A percentile compares a stretch with the other conserved stretches of the same genome.
These are phyloP conservation scores for Pseudomyrmex dendroicus DNA, from an alignment of 1,140 invertebrate genomes.

Conservation along the genomic window DNA sequence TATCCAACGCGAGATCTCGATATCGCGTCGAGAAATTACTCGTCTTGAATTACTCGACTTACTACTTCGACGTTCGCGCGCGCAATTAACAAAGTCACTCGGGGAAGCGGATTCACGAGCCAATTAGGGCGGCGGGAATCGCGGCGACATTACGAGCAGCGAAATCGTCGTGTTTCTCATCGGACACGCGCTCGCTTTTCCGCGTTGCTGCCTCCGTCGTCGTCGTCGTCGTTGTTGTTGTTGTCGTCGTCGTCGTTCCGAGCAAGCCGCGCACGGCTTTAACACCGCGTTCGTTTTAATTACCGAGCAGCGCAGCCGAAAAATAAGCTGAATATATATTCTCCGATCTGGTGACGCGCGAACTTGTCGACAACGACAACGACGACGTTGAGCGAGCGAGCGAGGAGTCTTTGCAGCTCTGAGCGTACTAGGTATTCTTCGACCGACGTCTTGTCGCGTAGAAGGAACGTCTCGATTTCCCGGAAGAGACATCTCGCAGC, in stretches of 20 bases:
- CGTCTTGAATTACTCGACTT: conserved; percentile 42
- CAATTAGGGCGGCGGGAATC: conserved; percentile 40
- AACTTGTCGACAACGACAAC: not conserved
- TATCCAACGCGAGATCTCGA: conserved; percentile 14
- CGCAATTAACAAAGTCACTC: conserved; percentile 55
- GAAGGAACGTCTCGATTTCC: conserved; percentile 30
- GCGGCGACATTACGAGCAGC: conserved; percentile 5
- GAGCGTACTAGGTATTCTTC: conserved; percentile 7
- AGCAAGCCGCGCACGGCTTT: not conserved
- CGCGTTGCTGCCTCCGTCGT: conserved; percentile 33
- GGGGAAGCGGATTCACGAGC: conserved; percentile 7
- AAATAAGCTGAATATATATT: conserved; percentile 33
- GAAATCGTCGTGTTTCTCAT: conserved; percentile 25
- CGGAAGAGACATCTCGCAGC: conserved; percentile 9
- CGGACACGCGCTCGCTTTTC: conserved; percentile 33
- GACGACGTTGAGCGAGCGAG: too few relatives aligned
- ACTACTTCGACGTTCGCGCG: conserved; percentile 33
- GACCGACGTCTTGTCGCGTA: not conserved
- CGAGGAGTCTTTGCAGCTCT: conserved; percentile 21
- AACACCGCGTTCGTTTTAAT: conserved; percentile 46
- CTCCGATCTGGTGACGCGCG: conserved; percentile 19
- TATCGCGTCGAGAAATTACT: conserved; percentile 40
- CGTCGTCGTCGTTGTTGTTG: not conserved
- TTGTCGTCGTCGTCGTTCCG: conserved; percentile 3
- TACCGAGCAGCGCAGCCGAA: conserved; percentile 39